These are phyloP conservation scores for Ictalurus furcatus DNA, from an alignment of 2,113 vertebrate genomes.

Conservation along the genomic window DNA sequence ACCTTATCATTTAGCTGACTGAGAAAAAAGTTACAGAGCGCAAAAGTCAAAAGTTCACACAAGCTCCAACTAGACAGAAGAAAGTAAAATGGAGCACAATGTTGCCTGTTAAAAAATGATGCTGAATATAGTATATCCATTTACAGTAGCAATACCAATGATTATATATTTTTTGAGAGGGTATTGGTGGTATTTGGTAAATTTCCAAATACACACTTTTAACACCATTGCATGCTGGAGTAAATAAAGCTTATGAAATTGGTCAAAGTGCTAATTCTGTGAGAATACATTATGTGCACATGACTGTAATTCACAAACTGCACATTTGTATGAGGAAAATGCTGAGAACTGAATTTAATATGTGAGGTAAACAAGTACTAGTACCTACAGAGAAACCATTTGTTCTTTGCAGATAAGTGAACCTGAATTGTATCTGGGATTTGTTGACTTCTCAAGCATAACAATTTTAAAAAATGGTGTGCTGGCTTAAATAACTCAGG, in stretches of 20 bases:
- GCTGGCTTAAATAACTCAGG: constrained; percentile 23
- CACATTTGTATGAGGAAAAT: neutral
- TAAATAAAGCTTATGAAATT: neutral
- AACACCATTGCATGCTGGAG: neutral
- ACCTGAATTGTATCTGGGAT: constrained; percentile 31
- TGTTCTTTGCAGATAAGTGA: neutral
- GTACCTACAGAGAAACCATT: neutral
- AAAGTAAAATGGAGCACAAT: neutral
- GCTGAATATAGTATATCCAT: neutral
- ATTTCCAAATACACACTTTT: neutral
- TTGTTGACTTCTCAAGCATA: constrained; percentile 34
- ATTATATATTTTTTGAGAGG: neutral
- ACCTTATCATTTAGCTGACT: constrained; percentile 19
- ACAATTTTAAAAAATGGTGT: constrained; percentile 30
- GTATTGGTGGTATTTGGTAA: neutral
- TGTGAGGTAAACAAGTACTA: neutral
- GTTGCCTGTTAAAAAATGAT: neutral
- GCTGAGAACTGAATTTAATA: neutral
- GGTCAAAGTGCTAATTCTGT: neutral
- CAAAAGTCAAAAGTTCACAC: constrained; percentile 36
- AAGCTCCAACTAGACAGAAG: neutral
- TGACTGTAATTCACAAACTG: neutral
- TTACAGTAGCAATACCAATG: neutral
- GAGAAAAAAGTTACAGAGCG: constrained; percentile 10
- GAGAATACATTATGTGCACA: neutral